Conservation (phyloP, 1,140 invertebrate species). For the Goniozus legneri region DNA sequence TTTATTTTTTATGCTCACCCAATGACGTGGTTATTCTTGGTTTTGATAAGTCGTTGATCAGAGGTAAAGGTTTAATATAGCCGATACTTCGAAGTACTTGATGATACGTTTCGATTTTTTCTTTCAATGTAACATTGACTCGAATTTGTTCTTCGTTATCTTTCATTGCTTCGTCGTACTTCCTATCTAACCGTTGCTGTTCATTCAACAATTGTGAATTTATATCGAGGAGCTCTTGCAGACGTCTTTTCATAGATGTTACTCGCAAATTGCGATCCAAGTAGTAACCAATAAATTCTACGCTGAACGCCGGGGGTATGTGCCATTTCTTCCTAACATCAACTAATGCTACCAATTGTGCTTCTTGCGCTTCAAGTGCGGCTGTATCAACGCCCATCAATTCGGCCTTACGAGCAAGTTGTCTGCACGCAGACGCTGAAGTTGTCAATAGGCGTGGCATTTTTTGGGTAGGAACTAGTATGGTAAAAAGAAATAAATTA, state of each 20-base stretch:
- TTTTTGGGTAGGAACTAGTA: constrained; percentile 86
- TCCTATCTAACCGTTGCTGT: constrained; percentile 68
- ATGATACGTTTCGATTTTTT: constrained; percentile 54
- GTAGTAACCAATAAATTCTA: constrained; percentile 94
- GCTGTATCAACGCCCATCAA: constrained; percentile 83
- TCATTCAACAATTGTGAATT: constrained; percentile 70
- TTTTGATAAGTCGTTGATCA: constrained; percentile 36
- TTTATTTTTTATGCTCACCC: too few relatives aligned
- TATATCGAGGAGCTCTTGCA: constrained; percentile 72
- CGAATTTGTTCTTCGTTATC: constrained; percentile 49
- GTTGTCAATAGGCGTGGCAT: constrained; percentile 87
- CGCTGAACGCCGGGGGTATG: constrained; percentile 84
- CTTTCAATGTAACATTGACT: constrained; percentile 57
- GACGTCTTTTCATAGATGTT: constrained; percentile 70
- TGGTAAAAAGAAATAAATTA: neutral
- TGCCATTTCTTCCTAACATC: constrained; percentile 92
- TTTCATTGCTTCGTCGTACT: constrained; percentile 72
- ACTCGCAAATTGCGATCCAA: constrained; percentile 78
- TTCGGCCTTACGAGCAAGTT: constrained; percentile 81
- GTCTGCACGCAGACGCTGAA: constrained; percentile 82
- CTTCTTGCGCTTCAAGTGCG: constrained; percentile 74
- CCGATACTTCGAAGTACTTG: constrained; percentile 37
- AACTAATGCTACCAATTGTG: constrained; percentile 71
- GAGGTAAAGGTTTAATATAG: constrained; percentile 42
- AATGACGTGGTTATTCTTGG: constrained; percentile 39